Evolutionary conservation across 2,797 vertebrate genomes (phyloP), one percentile per base, ranked within the genome.

Genomic region (Delichon dasypus): DNA sequence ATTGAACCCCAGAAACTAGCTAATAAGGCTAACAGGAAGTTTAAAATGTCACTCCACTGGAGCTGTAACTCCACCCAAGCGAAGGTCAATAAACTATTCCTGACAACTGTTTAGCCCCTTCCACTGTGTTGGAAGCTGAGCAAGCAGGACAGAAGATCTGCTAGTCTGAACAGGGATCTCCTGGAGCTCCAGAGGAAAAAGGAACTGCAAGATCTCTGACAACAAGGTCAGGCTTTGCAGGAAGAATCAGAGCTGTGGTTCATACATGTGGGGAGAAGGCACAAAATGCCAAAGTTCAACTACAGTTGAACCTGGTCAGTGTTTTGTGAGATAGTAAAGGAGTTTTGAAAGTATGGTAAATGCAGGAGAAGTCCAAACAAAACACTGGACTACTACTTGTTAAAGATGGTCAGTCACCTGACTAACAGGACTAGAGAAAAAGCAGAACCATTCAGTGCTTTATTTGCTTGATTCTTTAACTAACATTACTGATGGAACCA

Each of bases 91-190:
- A n/a, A 91, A 57, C 26, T 61, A 32, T 13, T 67, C 45, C 81
- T 48, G 26, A 38, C 21, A 80, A 50, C 38, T 19, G 12, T 54
- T 86, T 48, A 58, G 38, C n/a, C 25, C 10, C 13, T 65, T 54
- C 45, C 30, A 40, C 7, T n/a, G 13, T 42, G 23, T 10, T 6
- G 1, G 4, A 70, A 70, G 51, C 29, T n/a, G 53, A 80, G 36
- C 16, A 34, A 45, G 48, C 0, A 0, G 22, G 32, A 29, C 26
- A 13, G 42, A 58, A 45, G 26, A 40, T 15, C 38, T 85, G 50
- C 16, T 54, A 54, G 58, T 53, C 80, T 54, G 38, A 73, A 64
- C 32, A 71, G 38, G 11, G 44, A 48, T 12, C 20, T 55, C 36
- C 32, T 23, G 32, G 18, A 57, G 44, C 50, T 64, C 26, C 34